Evolutionary conservation across 2,888 invertebrate genomes (phyloP).

Genomic region (Alloscopus bannaensis): DNA sequence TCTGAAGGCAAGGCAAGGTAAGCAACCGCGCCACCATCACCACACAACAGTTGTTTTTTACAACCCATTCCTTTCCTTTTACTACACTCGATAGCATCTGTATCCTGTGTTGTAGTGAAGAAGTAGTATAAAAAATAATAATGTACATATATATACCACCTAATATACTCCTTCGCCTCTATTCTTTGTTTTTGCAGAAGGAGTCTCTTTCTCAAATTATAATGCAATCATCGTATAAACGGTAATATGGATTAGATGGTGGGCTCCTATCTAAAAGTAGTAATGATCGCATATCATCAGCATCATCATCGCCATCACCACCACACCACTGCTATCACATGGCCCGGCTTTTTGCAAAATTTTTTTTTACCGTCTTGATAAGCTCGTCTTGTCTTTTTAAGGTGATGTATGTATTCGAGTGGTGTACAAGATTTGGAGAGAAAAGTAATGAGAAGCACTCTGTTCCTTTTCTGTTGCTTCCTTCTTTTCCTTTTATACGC

Average conservation of each 20-base stretch:
- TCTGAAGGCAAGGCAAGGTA: slow-evolving; percentile 57
- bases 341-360: slow-evolving; percentile 48
- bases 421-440: background rate
- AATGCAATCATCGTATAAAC: slow-evolving; percentile 13
- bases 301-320: slow-evolving; percentile 35
- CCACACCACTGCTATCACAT: slow-evolving; percentile 34
- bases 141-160: too few relatives aligned
- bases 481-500: slow-evolving; percentile 11
- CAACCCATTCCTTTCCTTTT: slow-evolving; percentile 48
- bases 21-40: slow-evolving; percentile 45
- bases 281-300: slow-evolving; percentile 59
- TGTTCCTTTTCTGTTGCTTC: slow-evolving; percentile 40
- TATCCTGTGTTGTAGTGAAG: too few relatives aligned
- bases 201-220: too few relatives aligned
- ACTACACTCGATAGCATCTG: too few relatives aligned
- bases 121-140: too few relatives aligned
- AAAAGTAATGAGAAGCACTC: slow-evolving; percentile 44
- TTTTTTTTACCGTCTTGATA: too few relatives aligned
- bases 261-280: slow-evolving; percentile 50
- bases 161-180: too few relatives aligned
- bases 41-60: background rate
- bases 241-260: slow-evolving; percentile 1
- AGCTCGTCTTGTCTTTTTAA: slow-evolving; percentile 14
- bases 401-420: slow-evolving; percentile 27
- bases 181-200: too few relatives aligned